Conservation (phyloP, 2,797 vertebrate species). For the Thaleichthys pacificus region DNA sequence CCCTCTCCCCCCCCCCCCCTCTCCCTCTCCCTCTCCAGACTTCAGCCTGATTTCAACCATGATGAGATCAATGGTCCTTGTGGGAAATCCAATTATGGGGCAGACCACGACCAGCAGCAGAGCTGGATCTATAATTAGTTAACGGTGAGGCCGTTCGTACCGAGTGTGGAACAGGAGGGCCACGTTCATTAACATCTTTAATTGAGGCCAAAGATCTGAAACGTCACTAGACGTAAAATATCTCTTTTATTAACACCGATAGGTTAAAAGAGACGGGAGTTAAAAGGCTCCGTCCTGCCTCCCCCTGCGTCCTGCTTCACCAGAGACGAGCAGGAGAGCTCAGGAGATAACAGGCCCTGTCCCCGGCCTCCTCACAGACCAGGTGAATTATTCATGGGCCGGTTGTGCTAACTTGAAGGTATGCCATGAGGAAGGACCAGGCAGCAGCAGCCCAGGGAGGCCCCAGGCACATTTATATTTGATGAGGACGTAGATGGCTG, state of each 20-base stretch:
- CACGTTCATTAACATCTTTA: conserved; percentile 41
- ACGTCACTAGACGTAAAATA: not conserved
- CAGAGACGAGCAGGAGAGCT: not conserved
- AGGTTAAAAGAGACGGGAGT: conserved; percentile 14
- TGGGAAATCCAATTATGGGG: conserved; percentile 39
- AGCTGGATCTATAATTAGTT: conserved; percentile 46
- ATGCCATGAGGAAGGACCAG: conserved; percentile 24
- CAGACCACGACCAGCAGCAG: conserved; percentile 40
- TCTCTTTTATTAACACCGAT: not conserved
- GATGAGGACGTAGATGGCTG: conserved; percentile 21
- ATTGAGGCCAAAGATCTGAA: conserved; percentile 38
- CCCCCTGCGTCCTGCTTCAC: no score
- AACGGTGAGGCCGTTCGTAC: conserved; percentile 22
- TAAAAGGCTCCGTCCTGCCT: not conserved
- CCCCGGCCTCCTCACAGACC: not conserved
- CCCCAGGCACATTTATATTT: conserved; percentile 39
- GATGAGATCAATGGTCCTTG: conserved; percentile 43
- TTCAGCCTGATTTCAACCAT: conserved; percentile 33
- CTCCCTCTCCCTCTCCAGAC: not conserved
- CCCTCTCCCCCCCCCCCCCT: conserved; percentile 1
- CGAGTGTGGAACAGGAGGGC: conserved; percentile 20
- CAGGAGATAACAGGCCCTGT: no score
- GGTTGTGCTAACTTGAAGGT: conserved; percentile 37
- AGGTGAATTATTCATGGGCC: conserved; percentile 47
- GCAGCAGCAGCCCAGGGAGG: not conserved